Conservation (phyloP, 2,113 vertebrate species). For the Phalacrocorax pelagicus region DNA sequence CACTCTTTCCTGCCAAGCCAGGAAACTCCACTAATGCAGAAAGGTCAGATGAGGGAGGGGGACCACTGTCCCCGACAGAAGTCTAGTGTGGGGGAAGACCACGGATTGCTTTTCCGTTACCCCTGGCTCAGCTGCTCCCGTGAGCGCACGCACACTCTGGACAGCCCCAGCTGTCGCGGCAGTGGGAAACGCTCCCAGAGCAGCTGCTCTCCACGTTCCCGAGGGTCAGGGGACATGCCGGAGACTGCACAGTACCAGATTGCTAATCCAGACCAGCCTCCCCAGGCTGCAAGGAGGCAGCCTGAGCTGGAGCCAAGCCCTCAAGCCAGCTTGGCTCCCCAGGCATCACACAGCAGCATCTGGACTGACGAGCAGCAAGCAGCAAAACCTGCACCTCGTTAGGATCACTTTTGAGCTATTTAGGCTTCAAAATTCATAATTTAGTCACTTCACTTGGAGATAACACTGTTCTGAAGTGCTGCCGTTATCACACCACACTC, state of each 20-base stretch:
- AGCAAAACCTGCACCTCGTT: not conserved
- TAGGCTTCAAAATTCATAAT: not conserved
- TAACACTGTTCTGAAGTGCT: not conserved
- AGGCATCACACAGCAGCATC: not conserved
- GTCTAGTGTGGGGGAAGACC: not conserved
- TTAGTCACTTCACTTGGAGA: not conserved
- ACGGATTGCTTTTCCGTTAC: not conserved
- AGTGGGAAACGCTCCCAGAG: not conserved
- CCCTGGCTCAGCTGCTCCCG: not conserved
- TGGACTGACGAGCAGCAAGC: not conserved
- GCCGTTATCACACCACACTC: not conserved
- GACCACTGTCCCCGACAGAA: not conserved
- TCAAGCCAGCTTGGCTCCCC: not conserved
- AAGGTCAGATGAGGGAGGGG: not conserved
- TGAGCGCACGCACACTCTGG: not conserved
- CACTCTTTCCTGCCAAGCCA: not conserved
- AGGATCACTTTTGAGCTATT: not conserved
- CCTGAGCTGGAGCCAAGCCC: not conserved
- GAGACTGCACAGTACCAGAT: not conserved
- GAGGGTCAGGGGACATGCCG: not conserved
- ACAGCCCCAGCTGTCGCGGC: conserved; percentile 1
- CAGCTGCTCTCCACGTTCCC: not conserved
- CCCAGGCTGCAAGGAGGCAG: not conserved
- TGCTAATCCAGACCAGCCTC: not conserved
- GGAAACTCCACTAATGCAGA: not conserved